phyloP scores from a whole-genome alignment of 2,888 invertebrate genomes.

The Tachina lurida region DNA sequence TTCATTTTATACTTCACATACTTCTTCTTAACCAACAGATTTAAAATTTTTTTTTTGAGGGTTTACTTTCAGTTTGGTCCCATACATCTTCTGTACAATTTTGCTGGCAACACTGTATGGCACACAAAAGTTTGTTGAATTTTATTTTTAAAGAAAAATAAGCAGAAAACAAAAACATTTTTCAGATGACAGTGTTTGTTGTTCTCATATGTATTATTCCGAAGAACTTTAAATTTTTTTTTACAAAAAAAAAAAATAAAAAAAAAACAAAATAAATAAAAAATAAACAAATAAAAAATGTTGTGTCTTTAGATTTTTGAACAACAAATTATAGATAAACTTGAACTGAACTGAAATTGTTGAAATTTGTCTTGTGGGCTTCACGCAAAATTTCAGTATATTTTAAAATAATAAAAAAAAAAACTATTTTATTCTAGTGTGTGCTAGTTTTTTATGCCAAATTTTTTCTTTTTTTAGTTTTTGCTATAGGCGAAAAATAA shows the following conservation, averaged over 20 bases:
- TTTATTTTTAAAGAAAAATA: conserved; percentile 12
- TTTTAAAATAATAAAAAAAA: conserved; percentile 12
- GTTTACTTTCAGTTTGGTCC: too few species aligned
- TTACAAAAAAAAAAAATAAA: not conserved
- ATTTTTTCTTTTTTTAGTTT: not conserved
- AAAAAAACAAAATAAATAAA: not conserved
- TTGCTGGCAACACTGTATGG: too few species aligned
- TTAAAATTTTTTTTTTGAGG: too few species aligned
- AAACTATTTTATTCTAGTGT: not conserved
- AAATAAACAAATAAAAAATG: conserved; percentile 9
- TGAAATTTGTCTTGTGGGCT: conserved; percentile 22
- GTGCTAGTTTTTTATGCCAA: conserved; percentile 14
- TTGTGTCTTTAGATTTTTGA: conserved; percentile 18
- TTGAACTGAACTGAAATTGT: conserved; percentile 60
- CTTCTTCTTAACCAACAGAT: too few species aligned
- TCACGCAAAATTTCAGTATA: not conserved
- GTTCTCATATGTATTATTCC: conserved; percentile 31
- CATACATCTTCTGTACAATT: too few species aligned
- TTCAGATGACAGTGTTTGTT: conserved; percentile 44
- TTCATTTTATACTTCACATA: too few species aligned
- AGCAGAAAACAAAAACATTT: conserved; percentile 17
- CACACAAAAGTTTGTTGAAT: conserved; percentile 10
- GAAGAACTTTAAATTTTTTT: conserved; percentile 21
- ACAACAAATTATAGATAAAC: conserved; percentile 48
- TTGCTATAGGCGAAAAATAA: not conserved